Evolutionary conservation across 1,140 invertebrate genomes (phyloP).

Genomic region (Cataglyphis hispanica): DNA sequence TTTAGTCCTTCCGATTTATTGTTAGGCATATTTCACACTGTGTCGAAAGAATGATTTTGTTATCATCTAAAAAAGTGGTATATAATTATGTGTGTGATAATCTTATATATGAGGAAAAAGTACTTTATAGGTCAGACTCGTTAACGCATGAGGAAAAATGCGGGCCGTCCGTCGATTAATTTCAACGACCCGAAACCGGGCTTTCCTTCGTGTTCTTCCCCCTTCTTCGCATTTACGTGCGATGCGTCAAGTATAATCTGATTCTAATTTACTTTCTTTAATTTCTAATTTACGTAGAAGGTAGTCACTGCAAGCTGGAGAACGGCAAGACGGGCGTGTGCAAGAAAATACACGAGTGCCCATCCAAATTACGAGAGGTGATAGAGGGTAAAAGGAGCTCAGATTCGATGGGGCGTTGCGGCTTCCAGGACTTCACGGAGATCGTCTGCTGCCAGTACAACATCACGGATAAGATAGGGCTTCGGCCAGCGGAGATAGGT

Average conservation of each 20-base stretch:
- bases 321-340: constrained; percentile 76
- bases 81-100: neutral
- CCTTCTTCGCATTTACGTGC: neutral
- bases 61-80: neutral
- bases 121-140: neutral
- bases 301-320: constrained; percentile 76
- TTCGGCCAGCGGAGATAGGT: constrained; percentile 62
- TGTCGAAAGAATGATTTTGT: neutral
- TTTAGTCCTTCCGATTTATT: neutral
- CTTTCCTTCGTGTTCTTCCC: neutral
- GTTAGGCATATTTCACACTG: no score
- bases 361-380: constrained; percentile 74
- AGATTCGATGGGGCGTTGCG: constrained; percentile 75
- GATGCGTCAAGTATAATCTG: neutral
- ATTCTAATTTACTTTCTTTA: neutral
- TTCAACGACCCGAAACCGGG: neutral
- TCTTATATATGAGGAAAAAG: neutral
- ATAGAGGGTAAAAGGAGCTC: constrained; percentile 69
- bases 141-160: neutral
- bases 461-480: neutral
- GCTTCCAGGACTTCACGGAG: constrained; percentile 76
- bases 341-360: constrained; percentile 79
- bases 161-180: constrained; percentile 18
- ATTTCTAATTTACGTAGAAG: constrained; percentile 72
- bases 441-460: constrained; percentile 81